Base-by-base conservation (phyloP, 23 tunicate genomes). In the Halocynthia roretzi region DNA sequence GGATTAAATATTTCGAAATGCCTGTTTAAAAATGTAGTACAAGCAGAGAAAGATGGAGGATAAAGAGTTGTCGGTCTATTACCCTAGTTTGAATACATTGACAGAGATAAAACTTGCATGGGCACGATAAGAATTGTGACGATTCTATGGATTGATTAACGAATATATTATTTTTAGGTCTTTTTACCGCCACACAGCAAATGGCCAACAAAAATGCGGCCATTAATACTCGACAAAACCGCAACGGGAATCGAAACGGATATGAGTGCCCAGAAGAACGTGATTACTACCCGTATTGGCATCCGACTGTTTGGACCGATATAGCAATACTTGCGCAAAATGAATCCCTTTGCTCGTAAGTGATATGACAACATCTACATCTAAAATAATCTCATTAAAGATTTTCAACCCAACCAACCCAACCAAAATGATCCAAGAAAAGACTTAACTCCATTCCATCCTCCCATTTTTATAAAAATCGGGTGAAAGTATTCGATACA, bases 261-360 rank as follows among this genome's bases (percentile, higher is more conserved):
- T 93, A 83, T 65, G 98, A 93, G 80, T 87, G 94, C 54, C 94
- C 98, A 5, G 98, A 93, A 83, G 98, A 93, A 60, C 52, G 98
- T 61, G 98, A 93, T 75, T 87, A 93, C 50, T 93, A 61, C 52
- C 98, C 98, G 6, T 93, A 93, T 57, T 93, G 93, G 82, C 98
- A 93, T 63, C 99, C 99, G 20, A 89, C 88, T 8, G 85, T 84
- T 10, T 96, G 91, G 92, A 81, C 75, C 5, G 99, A 96, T 61
- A 85, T 85, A 53, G 99, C 99, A 52, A 87, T 96, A 7, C 69
- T 96, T 19, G 85, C 93, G 14, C 82, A 80, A 49, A 86, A 92
- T 67, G 80, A 58, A 48, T 75, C 92, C 31, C 54, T 67, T 67
- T 92, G 98, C 92, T 50, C 62, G 98, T 92, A 79, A 65, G 95